Percentiles rank a stretch among this genome's conserved stretches.
phyloP scores from a whole-genome alignment of 1,140 invertebrate genomes.

The Rhynchophorus ferrugineus region DNA sequence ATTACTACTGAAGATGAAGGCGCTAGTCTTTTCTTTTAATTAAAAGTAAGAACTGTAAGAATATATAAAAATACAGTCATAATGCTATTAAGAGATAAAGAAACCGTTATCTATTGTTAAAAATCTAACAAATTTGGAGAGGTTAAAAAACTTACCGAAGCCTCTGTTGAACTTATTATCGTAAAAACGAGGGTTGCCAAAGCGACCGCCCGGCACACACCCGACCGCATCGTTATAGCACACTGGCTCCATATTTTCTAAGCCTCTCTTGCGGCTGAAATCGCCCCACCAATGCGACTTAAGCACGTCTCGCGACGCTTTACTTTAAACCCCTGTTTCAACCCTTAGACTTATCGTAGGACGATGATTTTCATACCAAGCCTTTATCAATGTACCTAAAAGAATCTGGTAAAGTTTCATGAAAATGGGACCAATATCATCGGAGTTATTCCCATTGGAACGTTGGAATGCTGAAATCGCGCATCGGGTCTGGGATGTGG shows the following conservation, averaged over 20 bases:
- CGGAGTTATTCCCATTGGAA: slow-evolving; percentile 16
- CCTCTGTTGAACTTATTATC: slow-evolving; percentile 28
- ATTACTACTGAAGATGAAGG: no score
- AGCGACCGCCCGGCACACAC: slow-evolving; percentile 38
- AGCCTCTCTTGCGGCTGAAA: slow-evolving; percentile 26
- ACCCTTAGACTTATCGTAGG: slow-evolving; percentile 2
- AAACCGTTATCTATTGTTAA: no score
- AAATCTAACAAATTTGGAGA: no score
- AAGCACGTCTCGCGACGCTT: slow-evolving; percentile 19
- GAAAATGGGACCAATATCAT: slow-evolving; percentile 8
- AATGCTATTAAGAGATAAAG: no score
- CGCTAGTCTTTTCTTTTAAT: no score
- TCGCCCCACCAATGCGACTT: slow-evolving; percentile 29
- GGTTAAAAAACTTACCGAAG: slow-evolving; percentile 36
- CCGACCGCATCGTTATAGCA: slow-evolving; percentile 39
- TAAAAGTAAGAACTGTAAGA: no score
- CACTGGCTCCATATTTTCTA: slow-evolving; percentile 39
- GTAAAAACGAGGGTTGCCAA: slow-evolving; percentile 34
- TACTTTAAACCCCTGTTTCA: slow-evolving; percentile 15
- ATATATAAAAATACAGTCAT: no score
- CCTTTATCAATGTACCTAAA: background rate
- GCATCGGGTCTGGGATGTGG: slow-evolving; percentile 25
- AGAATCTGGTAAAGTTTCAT: slow-evolving; percentile 15
- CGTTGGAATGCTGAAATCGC: slow-evolving; percentile 23
- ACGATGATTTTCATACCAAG: slow-evolving; percentile 3